Evolutionary conservation across 2,113 vertebrate species (phyloP), one percentile per base, ranked within the genome.

Genomic region (Aythya baeri): DNA sequence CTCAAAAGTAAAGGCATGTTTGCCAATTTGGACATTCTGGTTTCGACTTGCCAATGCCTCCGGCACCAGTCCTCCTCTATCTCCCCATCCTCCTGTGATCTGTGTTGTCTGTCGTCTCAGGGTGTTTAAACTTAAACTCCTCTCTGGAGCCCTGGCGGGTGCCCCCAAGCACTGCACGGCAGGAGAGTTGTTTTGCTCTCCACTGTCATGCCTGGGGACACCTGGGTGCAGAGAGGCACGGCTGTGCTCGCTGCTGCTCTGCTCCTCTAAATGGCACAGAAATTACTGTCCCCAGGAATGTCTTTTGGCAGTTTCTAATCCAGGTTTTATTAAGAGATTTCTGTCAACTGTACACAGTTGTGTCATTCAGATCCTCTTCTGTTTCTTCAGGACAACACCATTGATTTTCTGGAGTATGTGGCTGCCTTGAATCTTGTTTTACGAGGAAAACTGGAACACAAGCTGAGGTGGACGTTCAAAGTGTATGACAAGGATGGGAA

Each of bases 381-480:
- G 25, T 59, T 62, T 62, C 68, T 65, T 4, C 96, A 99, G 99
- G 99, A 99, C 63, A 99, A 99, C 94, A 99, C 99, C 88, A 99
- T 99, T 5, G 99, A 99, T 96, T 99, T 99, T 94, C 97, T 99
- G 98, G 99, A 99, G 70, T 99, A 99, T 0, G 99, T 99, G 15
- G 99, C 99, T 46, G 99, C 99, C 70, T 97, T 99, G 97, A 99
- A 99, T 92, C 98, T 99, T 12, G 99, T 99, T 86, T 97, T 99
- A 65, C 96, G 99, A 85, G 99, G 99, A 13, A 99, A 99, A 84
- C 95, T 99, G 97, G 99, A 99, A 68, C 99, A 99, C 94, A 99
- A 99, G 93, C 98, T 99, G 50, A 99, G 98, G 97, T 99, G 99
- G 99, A 99, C 99, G 3, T 99, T 99, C 97, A 99, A 99, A 96